Evolutionary conservation across 2,888 invertebrate species (phyloP).

Genomic region (Rhabditoides inermis): DNA sequence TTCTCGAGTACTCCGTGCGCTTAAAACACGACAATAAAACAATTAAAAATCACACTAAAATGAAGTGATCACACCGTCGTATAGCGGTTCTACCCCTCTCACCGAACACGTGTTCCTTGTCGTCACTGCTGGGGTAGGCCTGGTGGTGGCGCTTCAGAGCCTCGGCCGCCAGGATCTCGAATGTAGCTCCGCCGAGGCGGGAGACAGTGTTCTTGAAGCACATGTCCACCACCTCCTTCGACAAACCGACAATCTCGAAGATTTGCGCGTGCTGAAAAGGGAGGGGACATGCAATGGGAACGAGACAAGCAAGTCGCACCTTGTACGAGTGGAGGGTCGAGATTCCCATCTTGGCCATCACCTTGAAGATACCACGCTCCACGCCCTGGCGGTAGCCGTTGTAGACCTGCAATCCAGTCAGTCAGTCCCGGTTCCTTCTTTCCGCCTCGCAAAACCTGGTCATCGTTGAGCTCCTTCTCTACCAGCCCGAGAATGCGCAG

Average conservation of each 20-base stretch:
- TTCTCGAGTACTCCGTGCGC: neutral
- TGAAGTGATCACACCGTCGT: too few relatives aligned
- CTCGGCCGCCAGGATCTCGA: constrained; percentile 60
- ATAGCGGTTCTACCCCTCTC: too few relatives aligned
- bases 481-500: constrained; percentile 78
- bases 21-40: too few relatives aligned
- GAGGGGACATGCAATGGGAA: neutral
- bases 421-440: neutral
- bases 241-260: constrained; percentile 92
- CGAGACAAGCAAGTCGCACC: constrained; percentile 41
- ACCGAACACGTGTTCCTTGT: constrained; percentile 30
- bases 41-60: too few relatives aligned
- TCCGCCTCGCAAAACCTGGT: constrained; percentile 34
- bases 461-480: constrained; percentile 62
- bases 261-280: constrained; percentile 78
- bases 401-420: constrained; percentile 33
- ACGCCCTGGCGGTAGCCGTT: constrained; percentile 79
- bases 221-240: constrained; percentile 81
- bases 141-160: constrained; percentile 46
- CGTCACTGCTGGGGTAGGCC: constrained; percentile 40
- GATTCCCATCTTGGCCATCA: constrained; percentile 99
- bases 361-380: constrained; percentile 81
- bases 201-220: constrained; percentile 77
- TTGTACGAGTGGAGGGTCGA: constrained; percentile 96
- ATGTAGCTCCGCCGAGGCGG: constrained; percentile 77